phyloP scores from a whole-genome alignment of 2,797 vertebrate species.

The Microctenopoma lineatum region DNA sequence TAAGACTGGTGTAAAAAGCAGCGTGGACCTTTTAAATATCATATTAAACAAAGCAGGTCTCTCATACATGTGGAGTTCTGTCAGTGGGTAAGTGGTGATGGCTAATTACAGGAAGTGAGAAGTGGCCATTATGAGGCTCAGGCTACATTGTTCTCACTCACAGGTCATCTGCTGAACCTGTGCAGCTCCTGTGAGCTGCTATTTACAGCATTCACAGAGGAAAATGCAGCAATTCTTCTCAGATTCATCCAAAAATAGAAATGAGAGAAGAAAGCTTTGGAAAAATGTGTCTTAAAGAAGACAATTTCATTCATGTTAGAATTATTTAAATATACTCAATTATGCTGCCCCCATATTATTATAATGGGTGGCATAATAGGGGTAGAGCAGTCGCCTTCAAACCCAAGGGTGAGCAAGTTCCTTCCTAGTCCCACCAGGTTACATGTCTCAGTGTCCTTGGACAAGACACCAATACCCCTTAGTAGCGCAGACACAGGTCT shows the following conservation, averaged over 20 bases:
- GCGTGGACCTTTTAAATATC: constrained; percentile 3
- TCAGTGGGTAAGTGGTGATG: constrained; percentile 20
- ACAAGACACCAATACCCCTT: too few species aligned
- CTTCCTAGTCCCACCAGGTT: too few species aligned
- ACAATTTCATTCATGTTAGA: too few species aligned
- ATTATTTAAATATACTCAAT: too few species aligned
- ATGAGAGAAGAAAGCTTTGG: too few species aligned
- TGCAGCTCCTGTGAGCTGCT: constrained; percentile 54
- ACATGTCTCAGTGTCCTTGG: too few species aligned
- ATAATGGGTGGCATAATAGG: too few species aligned
- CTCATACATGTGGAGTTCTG: constrained; percentile 4
- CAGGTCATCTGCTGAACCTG: constrained; percentile 28
- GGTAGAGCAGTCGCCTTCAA: too few species aligned
- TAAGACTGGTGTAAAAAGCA: constrained; percentile 17
- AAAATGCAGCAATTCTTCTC: background rate
- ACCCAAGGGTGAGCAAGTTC: too few species aligned
- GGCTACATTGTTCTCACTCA: constrained; percentile 43
- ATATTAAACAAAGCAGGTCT: constrained; percentile 11
- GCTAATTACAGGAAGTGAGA: constrained; percentile 59
- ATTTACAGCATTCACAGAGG: constrained; percentile 53
- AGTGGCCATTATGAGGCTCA: constrained; percentile 36
- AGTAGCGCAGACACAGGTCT: too few species aligned
- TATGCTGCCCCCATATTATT: too few species aligned
- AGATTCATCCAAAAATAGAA: background rate
- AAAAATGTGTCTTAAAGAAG: too few species aligned